Evolutionary conservation across 1,140 invertebrate species (phyloP).

Genomic region (Scaptomyza hsui): DNA sequence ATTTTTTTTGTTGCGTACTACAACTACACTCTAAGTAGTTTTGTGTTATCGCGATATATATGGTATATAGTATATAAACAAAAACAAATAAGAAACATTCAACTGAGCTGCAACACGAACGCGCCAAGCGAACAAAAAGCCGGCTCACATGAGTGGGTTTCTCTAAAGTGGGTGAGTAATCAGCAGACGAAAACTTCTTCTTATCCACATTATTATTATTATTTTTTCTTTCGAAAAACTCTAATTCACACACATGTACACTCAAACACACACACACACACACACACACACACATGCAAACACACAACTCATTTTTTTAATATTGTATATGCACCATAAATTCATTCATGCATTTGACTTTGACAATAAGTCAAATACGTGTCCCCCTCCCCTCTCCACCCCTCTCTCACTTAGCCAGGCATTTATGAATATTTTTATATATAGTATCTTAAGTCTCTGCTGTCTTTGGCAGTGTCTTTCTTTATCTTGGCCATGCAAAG

Average conservation of each 20-base stretch:
- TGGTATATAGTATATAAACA: slow-evolving; percentile 30
- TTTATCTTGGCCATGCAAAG: slow-evolving; percentile 13
- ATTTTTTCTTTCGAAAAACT: too few species aligned
- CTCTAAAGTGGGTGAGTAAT: slow-evolving; percentile 77
- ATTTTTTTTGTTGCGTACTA: slow-evolving; percentile 12
- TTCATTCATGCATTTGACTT: slow-evolving; percentile 63
- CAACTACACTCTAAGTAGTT: slow-evolving; percentile 27
- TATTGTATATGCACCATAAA: slow-evolving; percentile 42
- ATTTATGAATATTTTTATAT: slow-evolving; percentile 50
- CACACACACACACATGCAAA: slow-evolving; percentile 4
- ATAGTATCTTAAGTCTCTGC: neutral
- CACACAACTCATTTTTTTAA: slow-evolving; percentile 9
- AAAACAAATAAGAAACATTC: slow-evolving; percentile 10
- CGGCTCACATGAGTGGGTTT: slow-evolving; percentile 72
- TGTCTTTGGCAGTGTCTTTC: slow-evolving; percentile 21
- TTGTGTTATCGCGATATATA: slow-evolving; percentile 38
- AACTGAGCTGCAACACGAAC: slow-evolving; percentile 39
- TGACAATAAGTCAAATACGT: slow-evolving; percentile 57
- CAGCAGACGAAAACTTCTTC: slow-evolving; percentile 28
- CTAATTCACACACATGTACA: slow-evolving; percentile 24
- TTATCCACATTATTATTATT: slow-evolving; percentile 12
- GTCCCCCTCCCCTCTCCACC: neutral
- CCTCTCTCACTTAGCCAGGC: slow-evolving; percentile 28
- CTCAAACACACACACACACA: slow-evolving; percentile 8
- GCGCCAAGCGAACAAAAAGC: slow-evolving; percentile 60